Evolutionary conservation across 2,888 invertebrate species (phyloP), one percentile per base, ranked within the genome.

Genomic region (Tetrapedia diversipes): DNA sequence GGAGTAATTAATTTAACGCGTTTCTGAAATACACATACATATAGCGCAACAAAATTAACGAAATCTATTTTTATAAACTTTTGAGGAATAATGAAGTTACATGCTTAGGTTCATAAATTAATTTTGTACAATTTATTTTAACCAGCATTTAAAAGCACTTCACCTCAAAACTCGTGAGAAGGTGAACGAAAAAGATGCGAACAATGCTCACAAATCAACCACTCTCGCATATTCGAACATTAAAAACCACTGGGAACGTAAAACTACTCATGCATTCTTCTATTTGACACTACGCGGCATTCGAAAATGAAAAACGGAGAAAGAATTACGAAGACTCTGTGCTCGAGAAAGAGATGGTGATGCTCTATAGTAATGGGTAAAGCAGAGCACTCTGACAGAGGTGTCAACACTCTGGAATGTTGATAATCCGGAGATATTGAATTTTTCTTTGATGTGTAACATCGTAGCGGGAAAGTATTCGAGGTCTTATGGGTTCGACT

Each of bases 391-490:
- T 82, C 85, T 88, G 87, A 88, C 86, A 88, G 83, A 87, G 88
- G 89, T 90, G 89, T 90, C 90, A 89, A 91, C 89, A 89, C 86
- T 90, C 81, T 86, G 90, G 90, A 91, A 90, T 91, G 89, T 86
- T 83, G 87, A 88, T 89, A 84, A 87, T 87, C 79, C 83, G 74
- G 83, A 85, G 84, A 89, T 82, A 85, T 79, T 74, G 80, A 63
- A 81, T 80, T 83, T 73, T 77, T 80, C 69, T 57, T 74, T 77
- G 51, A 64, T 72, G 71, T 53, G 59, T 72, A 63, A 66, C 72
- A 79, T 81, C 51, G 43, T 43, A 49, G 64, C 51, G 76, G 53
- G 63, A 74, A 59, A 68, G 53, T 63, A 69, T 47, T 47, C 32
- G 72, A 49, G 54, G 43, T 22, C 45, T 47, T 34, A 22, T 22